Conservation (phyloP, 2,888 invertebrate species). For the Stenchaetothrips biformis region DNA sequence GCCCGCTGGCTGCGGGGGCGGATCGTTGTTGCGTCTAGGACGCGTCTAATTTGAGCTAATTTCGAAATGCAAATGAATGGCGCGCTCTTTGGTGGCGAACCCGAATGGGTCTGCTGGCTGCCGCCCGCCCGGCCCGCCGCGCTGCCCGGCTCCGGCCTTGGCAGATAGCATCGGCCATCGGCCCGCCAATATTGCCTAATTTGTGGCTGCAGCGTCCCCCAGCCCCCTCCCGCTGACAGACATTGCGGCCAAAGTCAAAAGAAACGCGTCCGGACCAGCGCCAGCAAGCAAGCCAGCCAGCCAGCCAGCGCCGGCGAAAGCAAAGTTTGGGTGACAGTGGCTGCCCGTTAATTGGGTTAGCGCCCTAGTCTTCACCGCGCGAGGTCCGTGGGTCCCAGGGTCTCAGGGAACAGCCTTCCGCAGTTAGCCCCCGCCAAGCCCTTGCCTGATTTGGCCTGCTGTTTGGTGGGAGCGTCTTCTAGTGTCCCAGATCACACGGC, state of each 20-base stretch:
- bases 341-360: slow-evolving; percentile 18
- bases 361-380: background rate
- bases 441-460: too few species aligned
- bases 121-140: background rate
- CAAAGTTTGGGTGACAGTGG: slow-evolving; percentile 20
- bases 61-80: too few species aligned
- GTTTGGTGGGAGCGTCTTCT: too few species aligned
- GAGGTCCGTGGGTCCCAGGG: too few species aligned
- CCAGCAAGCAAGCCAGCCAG: background rate
- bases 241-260: background rate
- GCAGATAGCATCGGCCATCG: background rate
- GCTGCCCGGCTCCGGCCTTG: background rate
- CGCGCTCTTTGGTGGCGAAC: too few species aligned
- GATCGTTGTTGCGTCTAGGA: background rate
- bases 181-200: background rate
- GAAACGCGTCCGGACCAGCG: background rate
- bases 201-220: background rate
- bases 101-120: too few species aligned
- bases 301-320: background rate
- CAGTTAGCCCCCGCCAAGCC: too few species aligned
- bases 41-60: too few species aligned
- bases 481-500: too few species aligned
- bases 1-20: too few species aligned
- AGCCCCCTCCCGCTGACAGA: background rate
- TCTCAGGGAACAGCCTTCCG: too few species aligned